phyloP scores from a whole-genome alignment of 2,797 vertebrate species.

The Podargus strigoides region DNA sequence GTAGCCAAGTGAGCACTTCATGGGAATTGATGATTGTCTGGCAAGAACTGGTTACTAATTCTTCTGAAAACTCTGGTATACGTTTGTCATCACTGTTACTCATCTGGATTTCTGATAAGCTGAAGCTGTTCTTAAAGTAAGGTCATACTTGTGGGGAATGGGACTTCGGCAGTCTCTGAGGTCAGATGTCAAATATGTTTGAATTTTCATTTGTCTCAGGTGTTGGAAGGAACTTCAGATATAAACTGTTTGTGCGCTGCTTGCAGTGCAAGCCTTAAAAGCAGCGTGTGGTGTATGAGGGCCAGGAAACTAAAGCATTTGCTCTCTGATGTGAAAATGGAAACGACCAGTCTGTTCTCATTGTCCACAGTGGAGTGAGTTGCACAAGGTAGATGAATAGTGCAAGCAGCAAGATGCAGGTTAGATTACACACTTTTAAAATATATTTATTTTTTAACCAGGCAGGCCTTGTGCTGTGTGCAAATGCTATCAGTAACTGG shows the following conservation, averaged over 20 bases:
- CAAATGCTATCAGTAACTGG: not conserved
- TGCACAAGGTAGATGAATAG: not conserved
- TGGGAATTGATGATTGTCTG: not conserved
- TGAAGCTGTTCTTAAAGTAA: not conserved
- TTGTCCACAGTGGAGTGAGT: not conserved
- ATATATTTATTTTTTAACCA: not conserved
- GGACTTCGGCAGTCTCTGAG: not conserved
- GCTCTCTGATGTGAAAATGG: not conserved
- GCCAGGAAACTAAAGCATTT: not conserved
- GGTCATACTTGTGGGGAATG: not conserved
- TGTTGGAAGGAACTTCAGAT: not conserved
- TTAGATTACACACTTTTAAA: not conserved
- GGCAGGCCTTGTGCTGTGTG: not conserved
- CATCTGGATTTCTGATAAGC: conserved; percentile 20
- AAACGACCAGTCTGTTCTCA: not conserved
- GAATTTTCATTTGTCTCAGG: not conserved
- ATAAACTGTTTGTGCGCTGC: not conserved
- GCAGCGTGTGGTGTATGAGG: not conserved
- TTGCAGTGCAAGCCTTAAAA: not conserved
- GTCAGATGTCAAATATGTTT: not conserved
- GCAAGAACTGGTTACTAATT: not conserved
- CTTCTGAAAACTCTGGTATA: not conserved
- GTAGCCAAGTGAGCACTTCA: not conserved
- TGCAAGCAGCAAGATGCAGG: not conserved
- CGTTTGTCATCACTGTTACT: conserved; percentile 4